phyloP scores from a whole-genome alignment of 2,113 vertebrate species.

The Ptilorrhoa leucosticta region DNA sequence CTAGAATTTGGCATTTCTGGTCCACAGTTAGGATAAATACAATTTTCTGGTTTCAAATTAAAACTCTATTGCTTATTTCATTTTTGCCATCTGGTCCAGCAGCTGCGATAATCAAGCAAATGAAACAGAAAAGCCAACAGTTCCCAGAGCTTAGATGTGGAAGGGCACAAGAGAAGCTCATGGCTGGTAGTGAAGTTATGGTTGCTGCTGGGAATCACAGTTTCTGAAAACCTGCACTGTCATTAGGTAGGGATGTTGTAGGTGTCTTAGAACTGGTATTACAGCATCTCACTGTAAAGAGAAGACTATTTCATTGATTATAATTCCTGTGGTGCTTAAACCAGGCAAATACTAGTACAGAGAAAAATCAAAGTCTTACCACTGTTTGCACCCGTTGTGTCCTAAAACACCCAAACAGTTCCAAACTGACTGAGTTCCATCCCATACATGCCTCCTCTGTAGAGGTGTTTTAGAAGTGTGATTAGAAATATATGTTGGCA shows the following conservation, averaged over 20 bases:
- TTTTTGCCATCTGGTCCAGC: not conserved
- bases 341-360: not conserved
- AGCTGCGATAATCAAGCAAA: not conserved
- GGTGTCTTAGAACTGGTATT: not conserved
- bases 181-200: not conserved
- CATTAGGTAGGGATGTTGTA: not conserved
- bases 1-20: not conserved
- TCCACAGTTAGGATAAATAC: not conserved
- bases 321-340: not conserved
- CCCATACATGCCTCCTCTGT: not conserved
- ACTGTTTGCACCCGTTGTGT: not conserved
- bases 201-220: not conserved
- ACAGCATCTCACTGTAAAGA: not conserved
- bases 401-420: not conserved
- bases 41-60: not conserved
- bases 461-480: not conserved
- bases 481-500: not conserved
- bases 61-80: not conserved
- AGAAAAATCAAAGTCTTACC: not conserved
- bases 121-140: not conserved
- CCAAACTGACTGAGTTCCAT: not conserved
- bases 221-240: not conserved
- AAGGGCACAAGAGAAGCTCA: not conserved
- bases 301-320: not conserved
- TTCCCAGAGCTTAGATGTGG: not conserved